A percentile compares a stretch with the other conserved stretches of the same genome.
phyloP scores from a whole-genome alignment of 2,797 vertebrate genomes.

The Gila robusta region DNA sequence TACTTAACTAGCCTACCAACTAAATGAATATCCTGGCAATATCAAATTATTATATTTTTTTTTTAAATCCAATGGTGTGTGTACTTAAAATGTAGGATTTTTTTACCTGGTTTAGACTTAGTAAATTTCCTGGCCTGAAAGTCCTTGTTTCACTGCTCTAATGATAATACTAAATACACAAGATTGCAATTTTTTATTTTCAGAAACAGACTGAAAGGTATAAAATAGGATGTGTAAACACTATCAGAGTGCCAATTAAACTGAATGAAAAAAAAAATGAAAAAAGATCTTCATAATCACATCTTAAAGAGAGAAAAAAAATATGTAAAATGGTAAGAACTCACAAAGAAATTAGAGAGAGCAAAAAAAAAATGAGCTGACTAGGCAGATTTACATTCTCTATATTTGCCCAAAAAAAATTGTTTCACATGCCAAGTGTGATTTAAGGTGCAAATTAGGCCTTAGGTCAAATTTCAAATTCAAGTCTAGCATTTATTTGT shows the following conservation, averaged over 20 bases:
- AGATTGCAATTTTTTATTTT: neutral
- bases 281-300: neutral
- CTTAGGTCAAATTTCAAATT: neutral
- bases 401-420: neutral
- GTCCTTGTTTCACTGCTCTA: neutral
- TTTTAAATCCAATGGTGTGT: neutral
- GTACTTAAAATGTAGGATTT: neutral
- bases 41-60: neutral
- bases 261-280: neutral
- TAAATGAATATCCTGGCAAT: neutral
- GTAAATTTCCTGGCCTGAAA: neutral
- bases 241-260: neutral
- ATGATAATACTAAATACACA: neutral
- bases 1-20: too few relatives aligned
- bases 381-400: neutral
- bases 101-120: neutral
- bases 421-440: neutral
- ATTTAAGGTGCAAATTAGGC: neutral
- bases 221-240: neutral
- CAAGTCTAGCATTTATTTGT: neutral
- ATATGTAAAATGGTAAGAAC: neutral
- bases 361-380: neutral
- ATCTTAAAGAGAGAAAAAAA: too few relatives aligned
- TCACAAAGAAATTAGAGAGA: neutral
- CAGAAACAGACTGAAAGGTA: neutral